Base-by-base conservation (phyloP, 2,113 vertebrate species). In the Meriones unguiculatus region DNA sequence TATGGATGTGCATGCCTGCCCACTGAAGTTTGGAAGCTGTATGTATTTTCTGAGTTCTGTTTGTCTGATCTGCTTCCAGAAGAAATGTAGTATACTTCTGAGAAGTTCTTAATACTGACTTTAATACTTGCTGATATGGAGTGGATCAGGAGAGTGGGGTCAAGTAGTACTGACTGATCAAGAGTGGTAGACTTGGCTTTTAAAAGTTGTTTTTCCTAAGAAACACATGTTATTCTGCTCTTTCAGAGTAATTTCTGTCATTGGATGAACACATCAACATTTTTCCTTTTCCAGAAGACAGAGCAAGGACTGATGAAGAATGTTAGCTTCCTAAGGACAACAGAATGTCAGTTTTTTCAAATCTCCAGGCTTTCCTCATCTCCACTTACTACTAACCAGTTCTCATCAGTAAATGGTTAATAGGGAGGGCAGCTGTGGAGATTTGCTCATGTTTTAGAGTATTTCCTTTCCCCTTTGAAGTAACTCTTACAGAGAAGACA, bases 1-100 rank as follows among this genome's bases (percentile, higher is more conserved):
- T 0, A 99, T 99, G 99, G 99, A 99, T 57, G 99, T 99, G 41
- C 99, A 99, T 2, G 99, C 99, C 89, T 99, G 99, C 97, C 99
- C 99, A 1, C 98, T 99, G 95, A 99, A 99, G 98, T 99, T 99
- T 97, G 99, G 99, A 98, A 99, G 99, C 98, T 99, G 99, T 99
- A 98, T 98, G 99, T 99, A 97, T 95, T 92, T 94, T 89, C 54
- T 76, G 7, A 52, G 22, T 91, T 91, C 73, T 89, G 30, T 81
- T 91, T 90, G 22, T 46, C 67, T 80, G 12, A 69, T 80, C 32
- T 65, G 77, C 20, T 89, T 81, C 30, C 17, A 41, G 70, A 81
- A 72, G 78, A 93, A 94, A 86, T 8, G 0, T 25, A n/a, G 15
- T 52, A 11, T 84, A 76, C 84, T 24, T 38, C 46, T 38, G 59